Percentiles rank a stretch among this genome's conserved stretches.
Conservation (phyloP, 2,888 invertebrate genomes). For the Tipula helvola region DNA sequence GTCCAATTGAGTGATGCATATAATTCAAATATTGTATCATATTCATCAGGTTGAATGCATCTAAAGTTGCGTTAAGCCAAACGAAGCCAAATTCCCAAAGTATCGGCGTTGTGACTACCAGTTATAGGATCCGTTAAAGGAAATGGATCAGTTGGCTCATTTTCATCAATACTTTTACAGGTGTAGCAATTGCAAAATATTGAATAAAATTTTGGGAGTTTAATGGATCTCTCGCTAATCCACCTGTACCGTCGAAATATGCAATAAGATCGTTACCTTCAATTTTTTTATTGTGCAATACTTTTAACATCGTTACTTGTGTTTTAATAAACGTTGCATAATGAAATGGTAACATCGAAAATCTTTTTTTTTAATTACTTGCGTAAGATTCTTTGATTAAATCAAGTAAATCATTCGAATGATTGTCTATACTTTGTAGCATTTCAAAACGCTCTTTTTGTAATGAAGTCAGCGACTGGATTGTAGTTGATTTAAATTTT, state of each 20-base stretch:
- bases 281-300: background rate
- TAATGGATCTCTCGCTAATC: too few species aligned
- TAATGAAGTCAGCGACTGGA: background rate
- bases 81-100: background rate
- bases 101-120: background rate
- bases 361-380: background rate
- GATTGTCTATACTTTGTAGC: background rate
- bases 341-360: background rate
- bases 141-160: background rate
- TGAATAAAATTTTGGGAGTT: background rate
- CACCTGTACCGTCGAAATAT: too few species aligned
- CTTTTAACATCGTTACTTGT: background rate
- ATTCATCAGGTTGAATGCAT: background rate
- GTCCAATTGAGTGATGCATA: background rate
- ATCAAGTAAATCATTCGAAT: background rate
- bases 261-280: background rate
- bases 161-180: background rate
- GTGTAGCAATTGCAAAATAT: background rate
- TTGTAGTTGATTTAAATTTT: background rate
- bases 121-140: background rate
- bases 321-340: background rate
- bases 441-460: background rate
- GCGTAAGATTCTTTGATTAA: background rate
- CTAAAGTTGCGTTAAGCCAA: background rate
- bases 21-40: background rate